These are phyloP conservation scores for Cacoxenus indagator DNA, from an alignment of 2,888 invertebrate genomes.

Conservation along the genomic window DNA sequence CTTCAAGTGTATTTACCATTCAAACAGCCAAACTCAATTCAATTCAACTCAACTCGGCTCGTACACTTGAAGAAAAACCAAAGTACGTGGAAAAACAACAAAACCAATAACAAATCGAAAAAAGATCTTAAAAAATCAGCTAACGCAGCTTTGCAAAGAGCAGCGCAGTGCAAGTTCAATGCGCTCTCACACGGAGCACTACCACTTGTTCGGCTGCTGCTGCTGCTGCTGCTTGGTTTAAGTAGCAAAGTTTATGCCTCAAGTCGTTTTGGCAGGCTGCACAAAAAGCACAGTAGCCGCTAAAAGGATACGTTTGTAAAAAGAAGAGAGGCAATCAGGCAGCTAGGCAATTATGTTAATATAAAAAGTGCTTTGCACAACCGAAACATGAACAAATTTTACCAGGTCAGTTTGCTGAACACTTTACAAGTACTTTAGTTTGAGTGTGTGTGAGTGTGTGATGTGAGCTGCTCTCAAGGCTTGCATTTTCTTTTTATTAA, in stretches of 20 bases:
- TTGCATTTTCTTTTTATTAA: neutral
- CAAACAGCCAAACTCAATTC: neutral
- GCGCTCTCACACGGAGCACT: neutral
- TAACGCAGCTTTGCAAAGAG: neutral
- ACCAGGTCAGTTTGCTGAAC: neutral
- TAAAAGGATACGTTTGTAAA: neutral
- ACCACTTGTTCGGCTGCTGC: neutral
- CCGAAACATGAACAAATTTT: slow-evolving; percentile 8
- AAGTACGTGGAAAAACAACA: slow-evolving; percentile 2
- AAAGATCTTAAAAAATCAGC: neutral
- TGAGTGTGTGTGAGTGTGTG: neutral
- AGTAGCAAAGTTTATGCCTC: slow-evolving; percentile 18
- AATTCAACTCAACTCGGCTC: neutral
- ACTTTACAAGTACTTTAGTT: slow-evolving; percentile 35
- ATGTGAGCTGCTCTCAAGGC: neutral
- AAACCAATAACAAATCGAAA: neutral
- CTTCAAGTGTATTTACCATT: slow-evolving; percentile 51
- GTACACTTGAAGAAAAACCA: slow-evolving; percentile 6
- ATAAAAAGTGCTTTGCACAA: slow-evolving; percentile 39
- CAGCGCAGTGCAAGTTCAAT: neutral
- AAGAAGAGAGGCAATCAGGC: slow-evolving; percentile 22
- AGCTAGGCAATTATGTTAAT: slow-evolving; percentile 48
- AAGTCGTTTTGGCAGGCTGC: slow-evolving; percentile 33
- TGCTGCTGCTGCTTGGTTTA: neutral
- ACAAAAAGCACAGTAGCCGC: neutral